Evolutionary conservation across 1,140 invertebrate genomes (phyloP), one percentile per base, ranked within the genome.

Genomic region (Magallana angulata): DNA sequence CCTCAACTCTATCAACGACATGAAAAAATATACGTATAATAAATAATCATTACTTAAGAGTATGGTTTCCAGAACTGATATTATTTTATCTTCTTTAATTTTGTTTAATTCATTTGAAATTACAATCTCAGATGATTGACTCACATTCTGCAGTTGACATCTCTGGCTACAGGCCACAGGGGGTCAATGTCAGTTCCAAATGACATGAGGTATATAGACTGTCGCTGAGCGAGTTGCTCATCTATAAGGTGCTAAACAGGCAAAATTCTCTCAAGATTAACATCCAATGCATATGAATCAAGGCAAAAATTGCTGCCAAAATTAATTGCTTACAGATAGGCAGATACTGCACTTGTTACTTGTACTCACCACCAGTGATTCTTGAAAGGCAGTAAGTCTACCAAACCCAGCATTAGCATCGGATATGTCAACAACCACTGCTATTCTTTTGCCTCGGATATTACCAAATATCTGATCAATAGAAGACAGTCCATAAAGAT

Each of bases 361-460:
- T 9, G 1, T 7, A 92, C 92, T 92, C 89, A 95, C 94, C 89
- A 95, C 89, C 1, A 95, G 89, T 84, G 93, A 92, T 60, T 95
- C 93, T 86, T 94, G 92, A 57, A 94, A 92, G 56, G 92, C 91
- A 62, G 93, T 91, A 14, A 94, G 90, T 68, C 94, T 89, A 12
- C 94, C 94, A 92, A 94, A 94, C 1, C 94, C 93, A 85, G 92
- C 90, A 89, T 94, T 95, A 48, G 93, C 92, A 93, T 94, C 93
- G 18, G 94, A 95, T 56, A 89, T 90, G 87, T 95, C 95, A 36
- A 95, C 89, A 80, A 93, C 88, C 11, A 95, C 87, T 60, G 92
- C 94, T 9, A 95, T 89, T 83, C 89, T 91, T 12, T 92, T 90
- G 7, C 94, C 94, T 84, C 92, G 92, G 9, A 95, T 82, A 86